Evolutionary conservation across 1,140 invertebrate species (phyloP), one percentile per base, ranked within the genome.

Genomic region (Drosophila burlai): DNA sequence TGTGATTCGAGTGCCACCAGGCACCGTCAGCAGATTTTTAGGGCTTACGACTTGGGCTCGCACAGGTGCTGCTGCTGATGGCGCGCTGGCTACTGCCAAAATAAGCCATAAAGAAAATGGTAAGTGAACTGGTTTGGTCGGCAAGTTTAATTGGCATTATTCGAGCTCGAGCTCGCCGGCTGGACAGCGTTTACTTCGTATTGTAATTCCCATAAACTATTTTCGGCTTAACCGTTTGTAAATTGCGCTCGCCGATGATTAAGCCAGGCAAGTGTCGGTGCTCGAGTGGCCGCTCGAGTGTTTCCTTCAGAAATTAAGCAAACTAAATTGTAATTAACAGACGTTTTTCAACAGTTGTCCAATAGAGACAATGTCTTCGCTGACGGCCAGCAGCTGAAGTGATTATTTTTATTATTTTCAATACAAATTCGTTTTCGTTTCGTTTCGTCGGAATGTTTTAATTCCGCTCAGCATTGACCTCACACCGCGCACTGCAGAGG

Each of bases 61-160:
- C 73, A 61, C 74, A 78, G 75, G 75, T 76, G 74, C 60, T 76
- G 74, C 49, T 55, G 81, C 26, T 69, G 45, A 50, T 40, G 73
- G 72, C 47, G 60, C 34, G 24, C n/a, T 18, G 38, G 72, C 43
- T 64, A 72, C 79, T 85, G 83, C 74, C 62, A 72, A 87, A 89
- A 73, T 61, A 66, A 76, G 46, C 45, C 64, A 61, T 59, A 66
- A 64, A 47, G 34, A 76, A 67, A 76, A 68, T 55, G 69, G 50
- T 83, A 87, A 83, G 66, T 67, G 75, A 89, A 89, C 84, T 81
- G 85, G 84, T 89, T 90, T 79, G 60, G 50, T 81, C 73, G 77
- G 80, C 83, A 81, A 90, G 62, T 90, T 89, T 84, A 89, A 89
- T 90, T 90, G 84, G 50, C 65, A 84, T 90, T 89, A 89, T 90